phyloP scores from a whole-genome alignment of 2,113 vertebrate genomes.

The Brevimyrus niger region DNA sequence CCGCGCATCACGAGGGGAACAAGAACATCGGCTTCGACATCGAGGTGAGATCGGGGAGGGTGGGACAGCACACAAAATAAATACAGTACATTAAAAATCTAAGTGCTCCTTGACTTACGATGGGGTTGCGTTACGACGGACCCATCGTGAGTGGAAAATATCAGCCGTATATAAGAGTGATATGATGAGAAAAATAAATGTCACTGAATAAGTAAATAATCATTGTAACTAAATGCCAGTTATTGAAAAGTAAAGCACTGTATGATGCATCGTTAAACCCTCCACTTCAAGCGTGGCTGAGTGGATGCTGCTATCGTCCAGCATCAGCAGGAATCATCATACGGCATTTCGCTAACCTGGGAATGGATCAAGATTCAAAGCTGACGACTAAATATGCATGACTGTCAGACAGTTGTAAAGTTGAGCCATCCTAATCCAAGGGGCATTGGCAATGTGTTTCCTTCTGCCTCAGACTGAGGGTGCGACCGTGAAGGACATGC shows the following conservation, averaged over 20 bases:
- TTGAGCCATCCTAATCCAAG: background rate
- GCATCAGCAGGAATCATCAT: background rate
- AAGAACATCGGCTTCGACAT: conserved; percentile 93
- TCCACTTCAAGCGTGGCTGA: background rate
- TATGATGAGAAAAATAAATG: background rate
- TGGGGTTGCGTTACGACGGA: background rate
- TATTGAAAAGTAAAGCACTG: background rate
- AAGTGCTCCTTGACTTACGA: background rate
- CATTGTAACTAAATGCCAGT: background rate
- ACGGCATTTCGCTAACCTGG: background rate
- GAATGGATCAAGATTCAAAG: background rate
- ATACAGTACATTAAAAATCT: background rate
- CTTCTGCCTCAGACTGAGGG: conserved; percentile 69
- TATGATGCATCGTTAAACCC: background rate
- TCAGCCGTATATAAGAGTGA: background rate
- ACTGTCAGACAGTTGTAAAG: background rate
- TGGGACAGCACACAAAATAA: background rate
- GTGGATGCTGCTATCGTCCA: background rate
- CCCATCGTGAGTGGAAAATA: background rate
- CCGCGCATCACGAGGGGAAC: conserved; percentile 88
- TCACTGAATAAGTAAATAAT: background rate
- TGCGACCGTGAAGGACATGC: conserved; percentile 83
- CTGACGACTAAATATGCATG: background rate
- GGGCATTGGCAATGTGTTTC: background rate
- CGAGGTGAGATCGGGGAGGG: conserved; percentile 65